Evolutionary conservation across 2,113 vertebrate species (phyloP).

Genomic region (Sinocyclocheilus maitianheensis): DNA sequence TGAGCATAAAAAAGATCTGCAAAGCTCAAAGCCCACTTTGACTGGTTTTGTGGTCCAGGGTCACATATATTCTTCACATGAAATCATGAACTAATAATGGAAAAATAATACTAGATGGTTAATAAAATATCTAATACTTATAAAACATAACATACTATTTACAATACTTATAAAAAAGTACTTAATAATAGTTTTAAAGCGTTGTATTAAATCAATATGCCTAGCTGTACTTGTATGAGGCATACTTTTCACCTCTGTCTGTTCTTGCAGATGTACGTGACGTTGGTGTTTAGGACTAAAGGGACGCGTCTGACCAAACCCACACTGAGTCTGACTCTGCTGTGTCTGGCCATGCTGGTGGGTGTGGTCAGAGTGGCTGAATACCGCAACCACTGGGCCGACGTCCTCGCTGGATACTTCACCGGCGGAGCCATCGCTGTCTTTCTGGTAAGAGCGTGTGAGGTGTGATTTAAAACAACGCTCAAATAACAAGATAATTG

Average conservation of each 20-base stretch:
- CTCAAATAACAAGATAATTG: not conserved
- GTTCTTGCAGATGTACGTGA: conserved; percentile 87
- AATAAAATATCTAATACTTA: not conserved
- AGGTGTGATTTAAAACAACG: not conserved
- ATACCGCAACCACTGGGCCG: conserved; percentile 90
- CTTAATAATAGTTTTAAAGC: not conserved
- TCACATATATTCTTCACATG: not conserved
- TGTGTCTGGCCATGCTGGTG: conserved; percentile 86
- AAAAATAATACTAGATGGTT: not conserved
- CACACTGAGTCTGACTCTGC: conserved; percentile 83
- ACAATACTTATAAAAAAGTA: not conserved
- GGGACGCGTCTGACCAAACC: conserved; percentile 89
- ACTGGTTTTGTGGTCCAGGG: too few relatives aligned
- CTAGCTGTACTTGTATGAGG: not conserved
- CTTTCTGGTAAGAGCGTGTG: conserved; percentile 81
- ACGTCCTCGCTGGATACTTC: conserved; percentile 86
- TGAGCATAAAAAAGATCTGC: too few relatives aligned
- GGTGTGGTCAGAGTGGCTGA: conserved; percentile 88
- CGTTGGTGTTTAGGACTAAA: conserved; percentile 84
- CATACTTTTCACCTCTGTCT: conserved; percentile 16
- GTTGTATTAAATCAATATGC: not conserved
- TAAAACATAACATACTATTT: too few relatives aligned
- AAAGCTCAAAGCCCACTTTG: too few relatives aligned
- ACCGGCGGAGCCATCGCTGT: conserved; percentile 86
- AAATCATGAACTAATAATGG: not conserved